Base-by-base conservation (phyloP, 2,113 vertebrate genomes). In the Epinephelus moara region DNA sequence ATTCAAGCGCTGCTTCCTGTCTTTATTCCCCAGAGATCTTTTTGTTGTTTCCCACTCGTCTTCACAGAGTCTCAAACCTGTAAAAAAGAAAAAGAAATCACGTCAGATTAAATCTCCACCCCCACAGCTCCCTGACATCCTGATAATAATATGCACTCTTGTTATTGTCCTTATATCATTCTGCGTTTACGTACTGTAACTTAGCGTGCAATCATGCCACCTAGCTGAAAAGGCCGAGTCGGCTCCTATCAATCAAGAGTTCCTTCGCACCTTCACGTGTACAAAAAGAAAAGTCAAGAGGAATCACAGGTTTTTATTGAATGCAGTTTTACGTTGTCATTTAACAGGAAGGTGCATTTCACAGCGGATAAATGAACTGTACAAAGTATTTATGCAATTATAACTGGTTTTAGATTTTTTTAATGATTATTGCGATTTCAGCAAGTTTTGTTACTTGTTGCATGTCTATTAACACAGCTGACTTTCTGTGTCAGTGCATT, bases 361-460 rank as follows among this genome's bases (percentile, higher is more conserved):
- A 95, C 93, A 80, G 95, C 94, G 19, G 88, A 88, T 67, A 96
- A 96, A 97, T 95, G 90, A 97, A 97, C 96, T 97, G 96, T 98
- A 99, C 96, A 98, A 97, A 98, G 96, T 99, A 99, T 98, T 99
- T 98, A 98, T 98, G 98, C 98, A 96, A 97, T 96, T 96, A 95
- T 96, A 96, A 96, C 96, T 95, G 96, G 96, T 96, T 97, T 96
- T 96, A 96, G 97, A 96, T 96, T 95, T 97, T 97, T 97, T 88
- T 97, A 70, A 89, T 90, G 74, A 91, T 94, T 90, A 82, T 89
- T 87, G 87, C 97, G 92, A 97, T 98, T 97, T 97, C 97, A 98
- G 97, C 97, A 99, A 98, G 97, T 98, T 98, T 96, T 94, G 95
- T 98, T 97, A 98, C 97, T 98, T 99, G 97, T 98, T 97, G 97